Evolutionary conservation across 2,113 vertebrate genomes (phyloP), one percentile per base, ranked within the genome.

Genomic region (Oenanthe melanoleuca): DNA sequence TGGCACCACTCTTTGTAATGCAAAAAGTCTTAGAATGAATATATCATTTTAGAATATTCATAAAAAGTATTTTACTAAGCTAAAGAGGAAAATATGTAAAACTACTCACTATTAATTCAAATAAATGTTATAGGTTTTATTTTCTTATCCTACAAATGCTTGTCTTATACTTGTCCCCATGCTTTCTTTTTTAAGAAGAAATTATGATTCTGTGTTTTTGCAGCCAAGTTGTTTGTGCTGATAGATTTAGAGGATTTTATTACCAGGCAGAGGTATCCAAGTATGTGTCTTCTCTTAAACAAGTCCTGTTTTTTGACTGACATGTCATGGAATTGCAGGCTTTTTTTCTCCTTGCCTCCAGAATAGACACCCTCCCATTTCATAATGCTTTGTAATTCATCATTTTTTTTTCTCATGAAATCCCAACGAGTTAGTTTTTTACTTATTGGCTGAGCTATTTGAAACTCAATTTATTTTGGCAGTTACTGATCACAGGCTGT

Each of bases 201-300:
- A 14, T 82, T 72, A 37, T 29, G 25, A 28, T n/a, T 80, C 53
- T 21, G 8, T 55, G 31, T 52, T 88, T 66, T 57, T 69, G 53
- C 66, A 81, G 38, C 20, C 9, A 19, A 78, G 40, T n/a, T 38
- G 5, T 69, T 82, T 81, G 84, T 4, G 0, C 33, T 91, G 88
- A 34, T 42, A 60, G 42, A 47, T 73, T 34, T 31, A 37, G 23
- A 80, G 33, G 65, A 42, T 73, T 86, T 89, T 40, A 65, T 80
- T 82, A 74, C 33, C 52, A 86, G 22, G 64, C 34, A 92, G 86
- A 82, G 13, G 37, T 52, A 78, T 77, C 93, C 92, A 93, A 94
- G 60, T 56, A 91, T 88, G 57, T 92, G 86, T 83, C 92, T 86
- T 83, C n/a, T 63, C 67, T 86, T 47, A 3, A 42, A 66, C 34